A percentile compares a stretch with the other conserved stretches of the same genome.
phyloP scores from a whole-genome alignment of 1,140 invertebrate species.

The Drosophila trapezifrons region DNA sequence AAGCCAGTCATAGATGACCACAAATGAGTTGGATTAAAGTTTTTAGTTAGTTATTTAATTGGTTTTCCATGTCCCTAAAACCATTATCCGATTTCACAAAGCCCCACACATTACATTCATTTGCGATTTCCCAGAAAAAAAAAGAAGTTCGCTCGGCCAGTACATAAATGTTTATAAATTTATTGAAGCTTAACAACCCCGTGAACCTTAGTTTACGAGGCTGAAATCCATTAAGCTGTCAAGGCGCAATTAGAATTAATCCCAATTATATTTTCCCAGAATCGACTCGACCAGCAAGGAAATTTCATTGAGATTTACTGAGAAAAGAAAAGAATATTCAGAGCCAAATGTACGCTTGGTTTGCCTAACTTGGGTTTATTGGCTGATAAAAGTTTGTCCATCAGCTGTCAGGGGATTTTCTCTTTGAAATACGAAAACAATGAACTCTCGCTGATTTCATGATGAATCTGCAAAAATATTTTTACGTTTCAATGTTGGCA shows the following conservation, averaged over 20 bases:
- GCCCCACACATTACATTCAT: constrained; percentile 1
- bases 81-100: constrained; percentile 5
- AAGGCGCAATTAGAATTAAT: constrained; percentile 38
- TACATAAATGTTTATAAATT: constrained; percentile 15
- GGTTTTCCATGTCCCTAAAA: background rate
- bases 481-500: constrained; percentile 18
- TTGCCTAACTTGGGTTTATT: constrained; percentile 19
- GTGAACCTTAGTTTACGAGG: background rate
- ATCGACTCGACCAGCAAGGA: background rate
- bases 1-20: background rate
- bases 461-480: constrained; percentile 30
- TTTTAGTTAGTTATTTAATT: constrained; percentile 8
- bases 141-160: background rate
- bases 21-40: constrained; percentile 3
- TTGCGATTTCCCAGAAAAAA: background rate
- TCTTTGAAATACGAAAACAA: constrained; percentile 43
- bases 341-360: background rate
- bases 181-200: background rate
- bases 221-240: constrained; percentile 39
- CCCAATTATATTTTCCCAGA: constrained; percentile 15
- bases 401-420: constrained; percentile 29
- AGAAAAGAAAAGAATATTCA: constrained; percentile 8
- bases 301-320: constrained; percentile 28
- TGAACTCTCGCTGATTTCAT: constrained; percentile 34
- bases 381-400: constrained; percentile 45